Evolutionary conservation across 2,888 invertebrate species (phyloP), one percentile per base, ranked within the genome.

Genomic region (Sipha maydis): DNA sequence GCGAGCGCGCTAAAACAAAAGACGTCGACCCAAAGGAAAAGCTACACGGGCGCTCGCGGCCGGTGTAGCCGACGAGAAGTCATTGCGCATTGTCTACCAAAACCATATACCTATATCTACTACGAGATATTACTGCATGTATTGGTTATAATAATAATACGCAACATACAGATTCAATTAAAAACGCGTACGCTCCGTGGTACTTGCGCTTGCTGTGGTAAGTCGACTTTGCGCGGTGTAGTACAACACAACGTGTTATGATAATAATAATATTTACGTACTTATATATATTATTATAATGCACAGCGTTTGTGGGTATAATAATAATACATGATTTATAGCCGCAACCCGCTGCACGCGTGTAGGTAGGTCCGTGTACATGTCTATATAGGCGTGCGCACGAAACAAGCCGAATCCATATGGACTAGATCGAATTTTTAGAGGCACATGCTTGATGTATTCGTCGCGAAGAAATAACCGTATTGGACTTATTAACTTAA

Each of bases 1-100:
- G 61, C 41, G 83, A 34, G 34, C 38, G 28, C 41, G 84, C 75
- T 21, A 76, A 67, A 41, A 85, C 84, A 85, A 85, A 85, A 85
- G 84, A 41, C 83, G 41, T n/a, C 28, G 11, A 9, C 31, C 79
- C 3, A n/a, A 67, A 41, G 3, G 41, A 14, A 38, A 77, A 67
- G 67, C 76, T 21, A 41, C 31, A 31, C 34, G 17, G 56, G 48
- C 83, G 31, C 38, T 79, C 61, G 79, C 67, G 41, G 28, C 31
- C 73, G 21, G 34, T 34, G 73, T 11, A 75, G 41, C 9, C 67
- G 67, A 28, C 21, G 61, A 56, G 28, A 76, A 82, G 61, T 67
- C 76, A 61, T 28, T 80, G 48, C 48, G 54, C n/a, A 31, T 79
- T 48, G 21, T 83, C 34, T 83, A 61, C 25, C 21, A 5, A 5